Percentiles rank a stretch among this genome's conserved stretches.
Conservation (phyloP, 2,797 vertebrate species). For the Acanthiza pusilla region DNA sequence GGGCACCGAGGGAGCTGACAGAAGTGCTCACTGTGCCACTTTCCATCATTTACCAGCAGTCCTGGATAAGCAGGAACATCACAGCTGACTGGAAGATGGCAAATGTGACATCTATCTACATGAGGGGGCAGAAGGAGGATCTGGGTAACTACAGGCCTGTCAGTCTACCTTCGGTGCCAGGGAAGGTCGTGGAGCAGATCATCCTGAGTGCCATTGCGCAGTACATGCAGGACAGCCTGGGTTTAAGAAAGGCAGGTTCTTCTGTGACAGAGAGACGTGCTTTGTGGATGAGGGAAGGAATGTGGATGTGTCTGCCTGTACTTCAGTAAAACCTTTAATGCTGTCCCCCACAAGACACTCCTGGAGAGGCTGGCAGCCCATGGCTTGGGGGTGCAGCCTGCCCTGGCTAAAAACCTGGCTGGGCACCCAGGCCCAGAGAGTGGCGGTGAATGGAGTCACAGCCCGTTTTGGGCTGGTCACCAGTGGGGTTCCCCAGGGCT, state of each 20-base stretch:
- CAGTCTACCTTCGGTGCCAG: not conserved
- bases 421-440: not conserved
- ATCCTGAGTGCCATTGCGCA: not conserved
- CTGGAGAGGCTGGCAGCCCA: not conserved
- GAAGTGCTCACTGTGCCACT: not conserved
- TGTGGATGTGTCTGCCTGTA: too few species aligned
- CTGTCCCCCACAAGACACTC: too few species aligned
- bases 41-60: not conserved
- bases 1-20: not conserved
- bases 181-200: not conserved
- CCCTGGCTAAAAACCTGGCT: not conserved
- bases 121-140: not conserved
- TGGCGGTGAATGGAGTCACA: not conserved
- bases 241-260: too few species aligned
- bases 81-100: not conserved
- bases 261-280: too few species aligned
- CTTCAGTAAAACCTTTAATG: too few species aligned
- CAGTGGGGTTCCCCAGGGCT: not conserved
- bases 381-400: not conserved
- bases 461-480: rapidly evolving
- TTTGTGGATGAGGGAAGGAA: too few species aligned
- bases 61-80: not conserved
- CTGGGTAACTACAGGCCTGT: not conserved
- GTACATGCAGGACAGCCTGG: too few species aligned
- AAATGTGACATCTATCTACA: not conserved